Conservation (phyloP, 2,888 invertebrate species). For the Nomada lathburiana region DNA sequence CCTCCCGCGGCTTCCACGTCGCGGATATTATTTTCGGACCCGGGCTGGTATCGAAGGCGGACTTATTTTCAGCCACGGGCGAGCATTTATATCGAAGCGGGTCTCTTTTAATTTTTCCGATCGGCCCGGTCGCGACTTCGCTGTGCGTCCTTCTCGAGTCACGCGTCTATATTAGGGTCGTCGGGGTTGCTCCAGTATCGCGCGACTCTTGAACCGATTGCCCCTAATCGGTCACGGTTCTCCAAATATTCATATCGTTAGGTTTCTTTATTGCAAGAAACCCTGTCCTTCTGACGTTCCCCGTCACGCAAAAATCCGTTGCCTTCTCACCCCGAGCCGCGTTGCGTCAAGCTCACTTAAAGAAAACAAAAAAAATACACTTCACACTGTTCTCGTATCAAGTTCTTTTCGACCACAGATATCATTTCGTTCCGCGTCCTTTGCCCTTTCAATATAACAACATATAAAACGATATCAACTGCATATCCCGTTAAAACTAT, state of each 20-base stretch:
- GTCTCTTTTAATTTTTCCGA: constrained; percentile 50
- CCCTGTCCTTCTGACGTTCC: too few species aligned
- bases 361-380: too few species aligned
- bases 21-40: constrained; percentile 66
- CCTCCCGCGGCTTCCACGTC: constrained; percentile 35
- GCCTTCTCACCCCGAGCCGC: too few species aligned
- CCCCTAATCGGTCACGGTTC: neutral
- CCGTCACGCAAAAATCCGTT: too few species aligned
- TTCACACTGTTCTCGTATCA: too few species aligned
- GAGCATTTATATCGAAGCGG: constrained; percentile 40
- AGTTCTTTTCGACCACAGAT: too few species aligned
- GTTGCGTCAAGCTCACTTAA: too few species aligned
- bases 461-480: too few species aligned
- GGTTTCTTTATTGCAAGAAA: neutral
- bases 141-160: constrained; percentile 18
- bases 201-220: too few species aligned
- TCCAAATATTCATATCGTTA: neutral
- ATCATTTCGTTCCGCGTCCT: too few species aligned
- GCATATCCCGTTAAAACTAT: too few species aligned
- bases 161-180: constrained; percentile 43
- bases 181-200: neutral
- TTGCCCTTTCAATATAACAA: too few species aligned
- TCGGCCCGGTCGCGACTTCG: constrained; percentile 39
- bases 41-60: constrained; percentile 56
- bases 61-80: constrained; percentile 64